phyloP scores from a whole-genome alignment of 2,797 vertebrate species.

The Dromococcyx pavoninus region DNA sequence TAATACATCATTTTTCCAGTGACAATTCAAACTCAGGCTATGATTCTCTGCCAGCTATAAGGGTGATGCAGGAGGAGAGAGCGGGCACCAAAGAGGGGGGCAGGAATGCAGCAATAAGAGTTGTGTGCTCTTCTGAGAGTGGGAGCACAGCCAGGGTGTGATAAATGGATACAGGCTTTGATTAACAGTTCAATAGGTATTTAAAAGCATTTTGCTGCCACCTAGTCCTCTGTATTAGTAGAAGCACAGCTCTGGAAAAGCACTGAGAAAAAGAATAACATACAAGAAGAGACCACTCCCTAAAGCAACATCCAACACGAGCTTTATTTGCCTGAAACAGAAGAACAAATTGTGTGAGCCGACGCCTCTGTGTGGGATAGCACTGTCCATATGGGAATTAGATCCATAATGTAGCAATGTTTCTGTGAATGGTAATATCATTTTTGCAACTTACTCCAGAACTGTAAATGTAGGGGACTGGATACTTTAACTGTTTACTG shows the following conservation, averaged over 20 bases:
- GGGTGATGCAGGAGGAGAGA: neutral
- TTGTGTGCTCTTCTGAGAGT: neutral
- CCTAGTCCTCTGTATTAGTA: conserved; percentile 8
- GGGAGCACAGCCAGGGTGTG: neutral
- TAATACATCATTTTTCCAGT: neutral
- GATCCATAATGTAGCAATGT: neutral
- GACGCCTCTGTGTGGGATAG: neutral
- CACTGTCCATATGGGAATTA: neutral
- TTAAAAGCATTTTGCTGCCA: conserved; percentile 58
- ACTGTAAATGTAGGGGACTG: neutral
- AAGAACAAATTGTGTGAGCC: neutral
- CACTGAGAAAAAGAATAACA: neutral
- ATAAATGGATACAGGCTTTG: neutral
- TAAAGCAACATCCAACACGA: neutral
- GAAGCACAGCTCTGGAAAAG: neutral
- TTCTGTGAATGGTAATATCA: neutral
- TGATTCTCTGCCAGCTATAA: neutral
- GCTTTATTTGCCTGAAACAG: neutral
- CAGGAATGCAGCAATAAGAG: neutral
- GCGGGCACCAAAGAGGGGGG: neutral
- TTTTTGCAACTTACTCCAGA: neutral
- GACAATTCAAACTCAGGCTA: neutral
- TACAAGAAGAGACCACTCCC: neutral
- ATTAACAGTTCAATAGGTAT: neutral
- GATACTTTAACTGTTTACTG: neutral